Evolutionary conservation across 2,888 invertebrate genomes (phyloP).

Genomic region (Drosophila anomelani): DNA sequence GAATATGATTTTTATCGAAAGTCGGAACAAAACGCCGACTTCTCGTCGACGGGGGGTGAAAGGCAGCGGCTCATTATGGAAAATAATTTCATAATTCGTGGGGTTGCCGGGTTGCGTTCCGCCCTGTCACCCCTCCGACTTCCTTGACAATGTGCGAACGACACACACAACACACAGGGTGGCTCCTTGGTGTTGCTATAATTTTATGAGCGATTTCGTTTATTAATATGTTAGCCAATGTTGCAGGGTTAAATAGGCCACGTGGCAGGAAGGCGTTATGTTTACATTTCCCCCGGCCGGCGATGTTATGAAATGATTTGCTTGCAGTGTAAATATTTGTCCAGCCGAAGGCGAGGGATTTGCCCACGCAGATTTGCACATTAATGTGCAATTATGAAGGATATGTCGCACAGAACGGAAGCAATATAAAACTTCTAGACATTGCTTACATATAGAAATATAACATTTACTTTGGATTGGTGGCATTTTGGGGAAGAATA

Average conservation of each 20-base stretch:
- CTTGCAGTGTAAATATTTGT: constrained; percentile 79
- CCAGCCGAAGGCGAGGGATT: constrained; percentile 57
- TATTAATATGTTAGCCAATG: constrained; percentile 76
- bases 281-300: constrained; percentile 72
- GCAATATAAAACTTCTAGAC: constrained; percentile 38
- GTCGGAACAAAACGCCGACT: constrained; percentile 70
- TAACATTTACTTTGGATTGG: neutral
- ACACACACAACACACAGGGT: constrained; percentile 26
- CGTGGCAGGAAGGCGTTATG: constrained; percentile 84
- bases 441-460: neutral
- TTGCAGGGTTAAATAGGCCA: constrained; percentile 50
- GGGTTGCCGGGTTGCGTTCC: constrained; percentile 63
- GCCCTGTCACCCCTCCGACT: constrained; percentile 34
- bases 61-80: constrained; percentile 78
- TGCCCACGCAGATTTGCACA: constrained; percentile 69
- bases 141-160: constrained; percentile 62
- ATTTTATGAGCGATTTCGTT: constrained; percentile 82
- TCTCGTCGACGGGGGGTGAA: constrained; percentile 59
- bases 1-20: constrained; percentile 65
- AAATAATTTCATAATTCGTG: constrained; percentile 85
- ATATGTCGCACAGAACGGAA: constrained; percentile 51
- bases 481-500: neutral
- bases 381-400: constrained; percentile 80
- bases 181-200: constrained; percentile 73
- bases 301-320: constrained; percentile 78